These are phyloP conservation scores for Prietella phreatophila DNA, from an alignment of 2,113 vertebrate genomes.

Conservation along the genomic window DNA sequence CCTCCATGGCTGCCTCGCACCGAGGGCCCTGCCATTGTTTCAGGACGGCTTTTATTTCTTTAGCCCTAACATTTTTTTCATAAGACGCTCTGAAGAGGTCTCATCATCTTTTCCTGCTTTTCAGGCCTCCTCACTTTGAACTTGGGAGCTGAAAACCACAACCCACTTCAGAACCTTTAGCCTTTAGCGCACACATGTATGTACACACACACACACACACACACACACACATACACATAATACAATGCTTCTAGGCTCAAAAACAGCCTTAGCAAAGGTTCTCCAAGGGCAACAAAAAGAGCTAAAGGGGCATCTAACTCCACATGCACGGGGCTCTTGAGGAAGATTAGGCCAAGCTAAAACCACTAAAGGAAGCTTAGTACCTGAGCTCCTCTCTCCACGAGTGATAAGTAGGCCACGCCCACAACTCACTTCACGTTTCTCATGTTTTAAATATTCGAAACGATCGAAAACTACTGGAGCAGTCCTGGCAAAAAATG, in stretches of 20 bases:
- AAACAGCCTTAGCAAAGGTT: slow-evolving; percentile 48
- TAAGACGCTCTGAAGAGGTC: slow-evolving; percentile 69
- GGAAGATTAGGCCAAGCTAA: slow-evolving; percentile 52
- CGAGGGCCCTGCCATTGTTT: slow-evolving; percentile 66
- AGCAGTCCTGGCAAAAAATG: neutral
- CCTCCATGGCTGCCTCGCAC: slow-evolving; percentile 64
- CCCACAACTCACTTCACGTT: slow-evolving; percentile 23
- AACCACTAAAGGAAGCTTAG: slow-evolving; percentile 54
- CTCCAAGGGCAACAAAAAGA: slow-evolving; percentile 47
- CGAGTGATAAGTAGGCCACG: slow-evolving; percentile 48
- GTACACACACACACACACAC: slow-evolving; percentile 49
- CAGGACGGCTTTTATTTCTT: slow-evolving; percentile 72
- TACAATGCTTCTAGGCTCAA: slow-evolving; percentile 54
- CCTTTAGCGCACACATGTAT: slow-evolving; percentile 43
- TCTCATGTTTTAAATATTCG: neutral
- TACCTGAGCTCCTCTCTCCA: slow-evolving; percentile 39
- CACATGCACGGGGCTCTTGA: slow-evolving; percentile 25
- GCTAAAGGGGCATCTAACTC: slow-evolving; percentile 39
- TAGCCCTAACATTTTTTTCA: slow-evolving; percentile 68
- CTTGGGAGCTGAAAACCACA: slow-evolving; percentile 62
- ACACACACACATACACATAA: slow-evolving; percentile 28
- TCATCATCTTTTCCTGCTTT: slow-evolving; percentile 73
- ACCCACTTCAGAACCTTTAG: slow-evolving; percentile 61
- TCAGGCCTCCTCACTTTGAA: slow-evolving; percentile 72
- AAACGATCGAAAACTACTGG: neutral